Base-by-base conservation (phyloP, 1,140 invertebrate genomes). In the Zaprionus nigranus region DNA sequence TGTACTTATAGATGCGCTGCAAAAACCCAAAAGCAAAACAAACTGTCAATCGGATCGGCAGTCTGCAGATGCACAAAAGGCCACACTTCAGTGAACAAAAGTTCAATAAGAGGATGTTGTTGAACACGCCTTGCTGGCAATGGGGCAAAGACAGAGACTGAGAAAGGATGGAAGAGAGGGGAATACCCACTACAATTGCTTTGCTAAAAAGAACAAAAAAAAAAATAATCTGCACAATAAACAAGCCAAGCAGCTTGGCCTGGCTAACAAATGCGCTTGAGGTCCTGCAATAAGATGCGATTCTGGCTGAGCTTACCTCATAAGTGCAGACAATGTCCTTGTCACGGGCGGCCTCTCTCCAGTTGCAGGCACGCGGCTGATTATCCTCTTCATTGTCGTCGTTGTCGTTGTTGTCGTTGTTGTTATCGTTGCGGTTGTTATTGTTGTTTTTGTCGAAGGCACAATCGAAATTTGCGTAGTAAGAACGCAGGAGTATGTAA, bases 41-140 rank as follows among this genome's bases (percentile, higher is more conserved):
- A 79, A 82, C 60, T 69, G 78, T 79, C 78, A 79, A 66, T 63
- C 78, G 61, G 74, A 69, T 69, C 24, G 65, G 69, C 67, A 40
- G 67, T 58, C 82, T 88, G 66, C 73, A 68, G 74, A 76, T 90
- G 85, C 85, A 85, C 85, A 90, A 90, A 86, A 64, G 72, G 69
- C 76, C 80, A 83, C 86, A 90, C 86, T 90, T 90, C 79, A 90
- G 69, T 90, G 86, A 79, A 86, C 86, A 90, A 90, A 90, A 81
- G 86, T 82, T 90, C 82, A 90, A 90, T 90, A 90, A 90, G 82
- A 82, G 79, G 34, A 61, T 82, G 59, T 64, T 76, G 79, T 60
- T 83, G 68, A 53, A 68, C 62, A 57, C 63, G 72, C 40, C 30
- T 12, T 38, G 36, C 13, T 38, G 13, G 36, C 3, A 13, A 13